Conservation (phyloP, 2,113 vertebrate genomes). For the Sander vitreus region DNA sequence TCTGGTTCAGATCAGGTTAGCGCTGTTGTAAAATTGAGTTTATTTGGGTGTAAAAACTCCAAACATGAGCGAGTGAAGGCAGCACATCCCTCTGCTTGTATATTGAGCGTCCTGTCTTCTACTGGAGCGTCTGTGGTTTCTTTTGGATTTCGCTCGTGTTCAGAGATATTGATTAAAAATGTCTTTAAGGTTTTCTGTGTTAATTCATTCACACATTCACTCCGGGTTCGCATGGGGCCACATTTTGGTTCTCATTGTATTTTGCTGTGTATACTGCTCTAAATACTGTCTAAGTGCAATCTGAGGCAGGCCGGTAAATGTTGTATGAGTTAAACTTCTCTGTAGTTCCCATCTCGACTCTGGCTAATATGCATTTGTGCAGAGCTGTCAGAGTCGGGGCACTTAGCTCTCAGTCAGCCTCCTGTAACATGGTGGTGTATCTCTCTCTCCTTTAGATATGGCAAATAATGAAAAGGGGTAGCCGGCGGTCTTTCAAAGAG, state of each 20-base stretch:
- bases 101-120: constrained; percentile 26
- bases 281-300: constrained; percentile 71
- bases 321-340: constrained; percentile 75
- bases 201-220: constrained; percentile 36
- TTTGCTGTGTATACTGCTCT: constrained; percentile 38
- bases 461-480: constrained; percentile 67
- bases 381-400: constrained; percentile 70
- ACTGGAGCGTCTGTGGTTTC: background rate
- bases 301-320: constrained; percentile 66
- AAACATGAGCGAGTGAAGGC: constrained; percentile 66
- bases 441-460: constrained; percentile 58
- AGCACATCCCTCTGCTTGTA: constrained; percentile 44
- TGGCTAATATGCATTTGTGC: constrained; percentile 72
- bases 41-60: constrained; percentile 76
- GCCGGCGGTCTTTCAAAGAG: constrained; percentile 63
- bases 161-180: constrained; percentile 38
- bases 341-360: constrained; percentile 62
- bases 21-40: constrained; percentile 74
- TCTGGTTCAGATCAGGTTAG: constrained; percentile 80
- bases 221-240: constrained; percentile 34
- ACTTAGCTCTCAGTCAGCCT: constrained; percentile 69
- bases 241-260: constrained; percentile 59
- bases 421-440: constrained; percentile 61
- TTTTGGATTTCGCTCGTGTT: constrained; percentile 29
- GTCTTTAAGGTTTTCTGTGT: constrained; percentile 48